A percentile compares a stretch with the other conserved stretches of the same genome.
phyloP scores from a whole-genome alignment of 2,888 invertebrate species.

The Harmothoe impar region DNA sequence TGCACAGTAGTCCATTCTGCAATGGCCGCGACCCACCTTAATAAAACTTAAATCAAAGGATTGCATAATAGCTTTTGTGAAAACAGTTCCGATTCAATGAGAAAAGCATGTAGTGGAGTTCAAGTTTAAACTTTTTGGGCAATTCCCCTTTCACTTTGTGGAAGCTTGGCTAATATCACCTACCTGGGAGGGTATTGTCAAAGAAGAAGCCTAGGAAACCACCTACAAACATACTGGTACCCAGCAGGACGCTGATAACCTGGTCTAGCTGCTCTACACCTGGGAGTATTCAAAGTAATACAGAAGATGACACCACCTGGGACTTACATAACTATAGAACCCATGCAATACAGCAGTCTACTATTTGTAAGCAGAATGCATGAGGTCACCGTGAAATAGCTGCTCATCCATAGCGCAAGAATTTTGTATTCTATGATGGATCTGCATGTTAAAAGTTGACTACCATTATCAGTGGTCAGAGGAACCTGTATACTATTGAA shows the following conservation, averaged over 20 bases:
- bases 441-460: too few species aligned
- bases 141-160: background rate
- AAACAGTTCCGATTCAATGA: too few species aligned
- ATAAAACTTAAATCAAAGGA: too few species aligned
- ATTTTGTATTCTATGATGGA: too few species aligned
- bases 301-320: background rate
- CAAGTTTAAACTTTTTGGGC: background rate
- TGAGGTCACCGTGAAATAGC: too few species aligned
- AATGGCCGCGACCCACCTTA: too few species aligned
- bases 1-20: too few species aligned
- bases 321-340: too few species aligned
- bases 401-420: background rate
- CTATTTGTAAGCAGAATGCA: background rate
- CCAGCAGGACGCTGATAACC: conserved; percentile 76
- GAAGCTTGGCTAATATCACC: background rate
- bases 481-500: background rate
- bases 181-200: conserved; percentile 83
- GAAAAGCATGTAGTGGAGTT: too few species aligned
- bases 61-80: background rate
- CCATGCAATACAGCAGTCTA: background rate
- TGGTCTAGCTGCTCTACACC: conserved; percentile 27
- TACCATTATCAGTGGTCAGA: background rate
- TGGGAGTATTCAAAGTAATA: background rate
- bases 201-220: conserved; percentile 83
- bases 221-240: conserved; percentile 83